Base-by-base conservation (phyloP, 2,888 invertebrate species). In the Malthinus seriepunctatus region DNA sequence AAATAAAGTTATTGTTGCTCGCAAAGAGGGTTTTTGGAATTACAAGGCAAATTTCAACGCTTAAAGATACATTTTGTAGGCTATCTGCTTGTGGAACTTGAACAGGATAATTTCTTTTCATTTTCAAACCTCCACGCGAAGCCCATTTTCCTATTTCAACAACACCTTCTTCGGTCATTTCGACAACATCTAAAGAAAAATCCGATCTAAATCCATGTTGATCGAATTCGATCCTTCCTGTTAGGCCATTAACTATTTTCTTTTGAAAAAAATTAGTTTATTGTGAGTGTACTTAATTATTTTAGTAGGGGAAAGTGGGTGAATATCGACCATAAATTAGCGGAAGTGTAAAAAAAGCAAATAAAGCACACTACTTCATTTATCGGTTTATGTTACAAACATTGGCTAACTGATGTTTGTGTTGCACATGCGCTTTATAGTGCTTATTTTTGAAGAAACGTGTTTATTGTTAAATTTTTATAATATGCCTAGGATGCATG, bases 41-140 rank as follows among this genome's bases (percentile, higher is more conserved):
- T 80, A 90, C 91, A 78, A 90, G 75, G 48, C 89, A 85, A 9
- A 88, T 89, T 6, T 90, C 80, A 6, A 91, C 86, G 63, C 81
- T 83, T 67, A 91, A 87, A 1, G 88, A 86, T 76, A 84, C 86
- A 70, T 90, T 94, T 62, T 82, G 83, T 69, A 93, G 82, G 56
- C 86, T 86, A 46, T 85, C 82, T 32, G 83, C 82, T 44, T 84
- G 83, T n/a, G 9, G 7, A n/a, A 14, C 35, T 9, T 42, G n/a
- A 12, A n/a, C 2, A 6, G 37, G 10, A 23, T 54, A 39, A 5
- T 70, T 62, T 63, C 85, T 80, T 8, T 83, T 80, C 7, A 78
- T 68, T 44, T 72, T 75, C 5, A 79, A 58, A 2, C 76, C 73
- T 12, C 71, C 69, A 1, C 65, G 68, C 1, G 73, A 67, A 60